A percentile compares a stretch with the other conserved stretches of the same genome.
These are phyloP conservation scores for Decapterus maruadsi DNA, from an alignment of 2,797 vertebrate species.

Conservation along the genomic window DNA sequence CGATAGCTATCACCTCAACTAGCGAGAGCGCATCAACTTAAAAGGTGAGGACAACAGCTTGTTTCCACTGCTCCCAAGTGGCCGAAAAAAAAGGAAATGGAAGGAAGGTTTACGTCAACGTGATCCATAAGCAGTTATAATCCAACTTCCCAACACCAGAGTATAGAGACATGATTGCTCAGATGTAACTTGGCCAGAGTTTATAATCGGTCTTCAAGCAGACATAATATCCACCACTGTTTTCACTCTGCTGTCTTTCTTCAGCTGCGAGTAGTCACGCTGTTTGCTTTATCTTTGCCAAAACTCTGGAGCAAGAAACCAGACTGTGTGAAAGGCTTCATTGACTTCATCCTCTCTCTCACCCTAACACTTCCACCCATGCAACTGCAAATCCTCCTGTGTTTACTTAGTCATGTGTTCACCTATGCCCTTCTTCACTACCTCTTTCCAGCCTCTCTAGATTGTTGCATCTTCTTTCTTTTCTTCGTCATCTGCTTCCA, in stretches of 20 bases:
- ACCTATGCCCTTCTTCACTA: conserved; percentile 34
- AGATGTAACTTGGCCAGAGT: conserved; percentile 24
- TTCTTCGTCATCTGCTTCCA: conserved; percentile 8
- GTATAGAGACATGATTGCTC: background rate
- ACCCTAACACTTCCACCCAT: conserved; percentile 47
- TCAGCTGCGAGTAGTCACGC: conserved; percentile 53
- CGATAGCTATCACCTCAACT: no score
- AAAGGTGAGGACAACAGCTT: background rate
- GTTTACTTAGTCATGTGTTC: conserved; percentile 30
- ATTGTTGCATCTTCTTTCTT: conserved; percentile 10
- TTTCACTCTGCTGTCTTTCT: conserved; percentile 49
- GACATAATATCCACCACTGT: conserved; percentile 58
- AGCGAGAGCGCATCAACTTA: background rate
- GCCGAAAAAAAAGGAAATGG: no score
- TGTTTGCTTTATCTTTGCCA: conserved; percentile 72
- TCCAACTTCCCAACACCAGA: background rate
- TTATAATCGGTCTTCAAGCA: conserved; percentile 42
- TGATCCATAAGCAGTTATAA: background rate
- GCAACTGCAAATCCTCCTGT: conserved; percentile 35
- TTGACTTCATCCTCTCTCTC: conserved; percentile 42
- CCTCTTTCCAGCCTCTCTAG: conserved; percentile 21
- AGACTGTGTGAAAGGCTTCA: conserved; percentile 51
- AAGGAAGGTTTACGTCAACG: background rate
- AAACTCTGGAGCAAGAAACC: conserved; percentile 45
- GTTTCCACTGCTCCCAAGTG: background rate